These are phyloP conservation scores for Pampusana beccarii DNA, from an alignment of 2,113 vertebrate species.

Conservation along the genomic window DNA sequence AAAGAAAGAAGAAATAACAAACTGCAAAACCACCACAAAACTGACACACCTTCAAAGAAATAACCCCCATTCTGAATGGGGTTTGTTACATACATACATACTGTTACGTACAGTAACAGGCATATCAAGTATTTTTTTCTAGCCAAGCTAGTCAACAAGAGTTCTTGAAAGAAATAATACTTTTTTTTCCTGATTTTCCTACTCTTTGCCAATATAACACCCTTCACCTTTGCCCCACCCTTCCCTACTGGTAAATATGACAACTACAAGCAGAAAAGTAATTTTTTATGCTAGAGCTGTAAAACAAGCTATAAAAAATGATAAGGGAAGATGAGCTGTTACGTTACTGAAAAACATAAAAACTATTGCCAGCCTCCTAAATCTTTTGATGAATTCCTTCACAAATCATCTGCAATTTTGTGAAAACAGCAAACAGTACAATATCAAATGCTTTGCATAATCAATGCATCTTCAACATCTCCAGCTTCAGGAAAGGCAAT, in stretches of 20 bases:
- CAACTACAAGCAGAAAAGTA: background rate
- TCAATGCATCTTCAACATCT: background rate
- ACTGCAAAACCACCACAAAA: background rate
- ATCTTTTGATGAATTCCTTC: background rate
- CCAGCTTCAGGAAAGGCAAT: slow-evolving; percentile 4
- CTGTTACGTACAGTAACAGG: background rate
- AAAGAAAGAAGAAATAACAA: background rate
- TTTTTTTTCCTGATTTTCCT: background rate
- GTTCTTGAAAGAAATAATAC: background rate
- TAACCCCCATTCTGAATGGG: background rate
- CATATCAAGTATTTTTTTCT: background rate
- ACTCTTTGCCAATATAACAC: background rate
- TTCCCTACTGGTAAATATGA: background rate
- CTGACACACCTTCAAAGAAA: background rate
- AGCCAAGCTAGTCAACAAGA: background rate
- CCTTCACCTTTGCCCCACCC: background rate
- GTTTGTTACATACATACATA: no score
- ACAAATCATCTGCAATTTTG: background rate
- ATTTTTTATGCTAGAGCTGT: background rate
- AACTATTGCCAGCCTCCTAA: background rate
- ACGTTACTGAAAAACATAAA: background rate
- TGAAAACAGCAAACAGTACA: background rate
- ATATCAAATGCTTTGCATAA: background rate
- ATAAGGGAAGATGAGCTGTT: background rate
- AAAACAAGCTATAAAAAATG: background rate